phyloP scores from a whole-genome alignment of 2,797 vertebrate genomes.

The Anisognathus igniventris region DNA sequence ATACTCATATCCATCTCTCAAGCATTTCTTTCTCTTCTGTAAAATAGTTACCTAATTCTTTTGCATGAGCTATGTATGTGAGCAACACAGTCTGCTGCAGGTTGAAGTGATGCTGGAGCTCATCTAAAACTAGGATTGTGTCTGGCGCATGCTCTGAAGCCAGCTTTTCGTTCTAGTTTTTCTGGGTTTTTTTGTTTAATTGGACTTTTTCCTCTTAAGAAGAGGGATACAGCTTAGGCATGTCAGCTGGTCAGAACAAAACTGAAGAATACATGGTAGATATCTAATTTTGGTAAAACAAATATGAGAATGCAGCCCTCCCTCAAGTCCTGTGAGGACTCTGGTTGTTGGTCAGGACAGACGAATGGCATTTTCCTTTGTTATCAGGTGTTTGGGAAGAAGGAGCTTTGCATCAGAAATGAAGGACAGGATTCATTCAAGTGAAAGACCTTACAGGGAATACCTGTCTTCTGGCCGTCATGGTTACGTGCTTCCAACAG shows the following conservation, averaged over 20 bases:
- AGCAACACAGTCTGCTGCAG: background rate
- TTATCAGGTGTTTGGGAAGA: background rate
- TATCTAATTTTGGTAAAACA: background rate
- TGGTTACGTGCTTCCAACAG: background rate
- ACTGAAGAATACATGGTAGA: background rate
- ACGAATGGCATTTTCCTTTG: background rate
- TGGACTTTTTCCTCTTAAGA: background rate
- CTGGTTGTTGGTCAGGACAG: background rate
- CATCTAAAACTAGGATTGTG: background rate
- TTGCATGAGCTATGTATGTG: rapidly evolving
- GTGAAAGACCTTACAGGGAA: rapidly evolving
- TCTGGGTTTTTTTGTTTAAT: background rate
- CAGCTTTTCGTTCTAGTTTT: background rate
- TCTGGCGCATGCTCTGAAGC: background rate
- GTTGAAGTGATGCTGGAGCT: background rate
- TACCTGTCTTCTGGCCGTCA: background rate
- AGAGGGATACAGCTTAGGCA: background rate
- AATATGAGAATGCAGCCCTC: background rate
- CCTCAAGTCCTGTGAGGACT: background rate
- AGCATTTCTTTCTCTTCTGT: background rate
- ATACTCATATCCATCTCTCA: background rate
- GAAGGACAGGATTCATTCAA: background rate
- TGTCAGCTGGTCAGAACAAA: background rate
- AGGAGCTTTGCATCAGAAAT: background rate
- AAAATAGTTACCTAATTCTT: background rate